Conservation (phyloP, 2,113 vertebrate species). For the Elanus axillaris region DNA sequence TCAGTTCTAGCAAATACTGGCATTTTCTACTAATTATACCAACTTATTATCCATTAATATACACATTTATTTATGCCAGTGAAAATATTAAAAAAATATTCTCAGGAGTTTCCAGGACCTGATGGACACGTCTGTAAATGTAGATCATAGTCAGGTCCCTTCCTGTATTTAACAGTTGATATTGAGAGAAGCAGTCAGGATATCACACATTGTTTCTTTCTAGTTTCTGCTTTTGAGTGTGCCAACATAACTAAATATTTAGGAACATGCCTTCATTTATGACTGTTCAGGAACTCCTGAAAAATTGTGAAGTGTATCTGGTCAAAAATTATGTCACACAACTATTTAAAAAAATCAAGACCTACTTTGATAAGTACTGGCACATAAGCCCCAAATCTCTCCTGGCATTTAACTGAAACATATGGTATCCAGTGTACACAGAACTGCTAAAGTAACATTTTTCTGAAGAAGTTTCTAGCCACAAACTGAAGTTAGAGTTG, state of each 20-base stretch:
- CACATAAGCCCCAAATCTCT: neutral
- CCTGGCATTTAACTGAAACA: neutral
- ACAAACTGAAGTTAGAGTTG: neutral
- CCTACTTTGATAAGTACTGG: neutral
- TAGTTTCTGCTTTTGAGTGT: neutral
- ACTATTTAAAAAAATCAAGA: neutral
- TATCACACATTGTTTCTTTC: neutral
- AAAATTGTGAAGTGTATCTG: neutral
- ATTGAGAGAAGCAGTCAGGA: neutral
- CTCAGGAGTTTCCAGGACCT: neutral
- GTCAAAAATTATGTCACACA: neutral
- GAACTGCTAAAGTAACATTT: neutral
- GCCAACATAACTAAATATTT: neutral
- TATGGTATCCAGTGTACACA: too few species aligned
- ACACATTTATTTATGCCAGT: neutral
- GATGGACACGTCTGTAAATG: neutral
- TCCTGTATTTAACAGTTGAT: neutral
- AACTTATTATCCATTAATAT: neutral
- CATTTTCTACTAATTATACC: neutral
- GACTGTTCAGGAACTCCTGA: neutral
- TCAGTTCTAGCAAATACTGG: neutral
- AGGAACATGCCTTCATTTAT: neutral
- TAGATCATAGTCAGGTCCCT: neutral
- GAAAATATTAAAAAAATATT: neutral
- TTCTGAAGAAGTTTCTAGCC: neutral